phyloP scores from a whole-genome alignment of 2,888 invertebrate genomes.

The Mesochorus sp. region DNA sequence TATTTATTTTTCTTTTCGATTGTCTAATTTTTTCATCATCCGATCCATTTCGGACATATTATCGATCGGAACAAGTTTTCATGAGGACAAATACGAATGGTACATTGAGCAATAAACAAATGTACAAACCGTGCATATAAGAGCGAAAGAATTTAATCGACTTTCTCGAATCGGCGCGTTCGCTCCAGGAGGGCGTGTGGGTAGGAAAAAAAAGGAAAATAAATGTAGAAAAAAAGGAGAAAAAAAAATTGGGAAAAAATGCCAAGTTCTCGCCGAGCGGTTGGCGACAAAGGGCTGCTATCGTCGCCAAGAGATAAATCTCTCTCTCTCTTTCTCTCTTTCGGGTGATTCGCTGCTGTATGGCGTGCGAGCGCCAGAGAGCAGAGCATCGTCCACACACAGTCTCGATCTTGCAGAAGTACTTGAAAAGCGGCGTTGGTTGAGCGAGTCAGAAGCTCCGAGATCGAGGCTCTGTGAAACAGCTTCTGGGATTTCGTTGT shows the following conservation, averaged over 20 bases:
- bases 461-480: conserved; percentile 32
- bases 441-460: conserved; percentile 41
- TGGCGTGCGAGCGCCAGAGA: conserved; percentile 37
- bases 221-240: conserved; percentile 35
- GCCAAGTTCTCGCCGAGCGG: conserved; percentile 80
- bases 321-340: conserved; percentile 62
- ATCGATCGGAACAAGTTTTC: too few relatives aligned
- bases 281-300: conserved; percentile 77
- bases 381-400: not conserved
- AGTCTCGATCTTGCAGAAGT: too few relatives aligned
- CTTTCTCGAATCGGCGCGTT: conserved; percentile 25
- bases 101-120: conserved; percentile 6
- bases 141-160: conserved; percentile 1
- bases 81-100: not conserved
- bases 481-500: conserved; percentile 44
- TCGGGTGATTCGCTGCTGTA: conserved; percentile 39
- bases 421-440: conserved; percentile 39
- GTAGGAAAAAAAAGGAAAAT: conserved; percentile 47
- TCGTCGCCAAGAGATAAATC: conserved; percentile 68
- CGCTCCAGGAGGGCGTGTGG: conserved; percentile 25
- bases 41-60: too few relatives aligned
- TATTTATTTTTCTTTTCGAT: too few relatives aligned
- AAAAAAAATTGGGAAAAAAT: conserved; percentile 79
- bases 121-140: conserved; percentile 5
- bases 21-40: too few relatives aligned